phyloP scores from a whole-genome alignment of 2,797 vertebrate genomes.

The Toxotes lorentzi region DNA sequence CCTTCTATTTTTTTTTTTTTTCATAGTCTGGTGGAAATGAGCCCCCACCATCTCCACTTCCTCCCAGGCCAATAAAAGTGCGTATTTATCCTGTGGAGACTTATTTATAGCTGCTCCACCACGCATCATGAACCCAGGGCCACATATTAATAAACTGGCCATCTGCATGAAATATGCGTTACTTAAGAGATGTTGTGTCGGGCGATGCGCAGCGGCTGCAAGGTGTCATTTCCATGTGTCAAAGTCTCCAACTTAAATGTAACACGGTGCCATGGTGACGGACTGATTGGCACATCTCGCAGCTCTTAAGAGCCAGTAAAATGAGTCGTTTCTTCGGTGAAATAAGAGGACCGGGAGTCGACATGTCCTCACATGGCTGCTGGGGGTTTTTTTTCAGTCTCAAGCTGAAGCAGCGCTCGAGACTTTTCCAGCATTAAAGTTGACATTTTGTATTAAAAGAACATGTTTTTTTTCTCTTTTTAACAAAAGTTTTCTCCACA shows the following conservation, averaged over 20 bases:
- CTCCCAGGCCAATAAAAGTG: constrained; percentile 51
- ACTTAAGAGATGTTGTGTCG: constrained; percentile 53
- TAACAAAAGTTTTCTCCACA: constrained; percentile 56
- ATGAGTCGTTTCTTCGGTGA: constrained; percentile 41
- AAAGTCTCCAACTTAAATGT: constrained; percentile 63
- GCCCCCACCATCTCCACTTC: constrained; percentile 8
- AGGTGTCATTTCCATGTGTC: constrained; percentile 74
- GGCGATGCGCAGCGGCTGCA: constrained; percentile 46
- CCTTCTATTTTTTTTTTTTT: constrained; percentile 32
- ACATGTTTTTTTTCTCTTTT: constrained; percentile 38
- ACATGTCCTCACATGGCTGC: constrained; percentile 51
- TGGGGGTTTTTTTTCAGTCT: constrained; percentile 33
- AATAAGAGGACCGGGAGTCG: constrained; percentile 45
- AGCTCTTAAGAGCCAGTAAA: constrained; percentile 45
- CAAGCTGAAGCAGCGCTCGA: constrained; percentile 13
- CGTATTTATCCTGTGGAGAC: constrained; percentile 61
- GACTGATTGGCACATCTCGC: constrained; percentile 61
- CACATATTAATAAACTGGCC: constrained; percentile 74
- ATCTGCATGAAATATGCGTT: constrained; percentile 80
- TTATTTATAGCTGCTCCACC: constrained; percentile 61
- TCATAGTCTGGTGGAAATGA: constrained; percentile 34
- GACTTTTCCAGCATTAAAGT: constrained; percentile 58
- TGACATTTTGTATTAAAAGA: constrained; percentile 67
- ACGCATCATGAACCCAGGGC: constrained; percentile 69
- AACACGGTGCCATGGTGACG: constrained; percentile 52